Evolutionary conservation across 2,113 vertebrate genomes (phyloP), one percentile per base, ranked within the genome.

Genomic region (Seriola dumerili): DNA sequence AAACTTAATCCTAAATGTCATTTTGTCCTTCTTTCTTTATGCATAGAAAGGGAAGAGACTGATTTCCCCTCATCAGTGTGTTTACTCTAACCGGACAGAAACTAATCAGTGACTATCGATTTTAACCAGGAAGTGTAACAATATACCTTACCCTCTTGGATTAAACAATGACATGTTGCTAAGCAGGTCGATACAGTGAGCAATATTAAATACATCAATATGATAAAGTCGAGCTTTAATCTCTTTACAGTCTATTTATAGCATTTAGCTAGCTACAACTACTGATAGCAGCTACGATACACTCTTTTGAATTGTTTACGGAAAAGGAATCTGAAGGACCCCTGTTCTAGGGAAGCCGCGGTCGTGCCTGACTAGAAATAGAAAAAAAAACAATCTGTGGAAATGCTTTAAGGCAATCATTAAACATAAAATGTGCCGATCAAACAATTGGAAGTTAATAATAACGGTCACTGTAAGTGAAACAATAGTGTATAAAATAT

Each of bases 291-390:
- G n/a, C 11, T 21, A 21, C 62, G 3, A 55, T 55, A 12, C 3
- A 7, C 19, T 44, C 10, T 0, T 65, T 62, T 5, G 12, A 73
- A 36, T 8, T 94, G 85, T 94, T 94, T 90, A 75, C 85, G 91
- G 93, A 92, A 93, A 12, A 32, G 10, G 12, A 4, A 4, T 1
- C 19, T 0, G 4, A 85, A 90, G 59, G 88, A 79, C 81, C 93
- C 19, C 6, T 80, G 13, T 57, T 46, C 0, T 8, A 4, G 4
- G 62, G 34, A 5, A 9, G 21, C 79, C 29, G 3, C 2, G 0
- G 1, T 0, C 0, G 0, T 83, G 90, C 93, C 90, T 84, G 78
- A 65, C 14, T 62, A 77, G 1, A 89, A 69, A 77, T n/a, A 11
- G 0, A 32, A 68, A 46, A 19, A 32, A 61, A 0, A 1, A 8